These are phyloP conservation scores for Micropterix aruncella DNA, from an alignment of 2,888 invertebrate genomes.

Conservation along the genomic window DNA sequence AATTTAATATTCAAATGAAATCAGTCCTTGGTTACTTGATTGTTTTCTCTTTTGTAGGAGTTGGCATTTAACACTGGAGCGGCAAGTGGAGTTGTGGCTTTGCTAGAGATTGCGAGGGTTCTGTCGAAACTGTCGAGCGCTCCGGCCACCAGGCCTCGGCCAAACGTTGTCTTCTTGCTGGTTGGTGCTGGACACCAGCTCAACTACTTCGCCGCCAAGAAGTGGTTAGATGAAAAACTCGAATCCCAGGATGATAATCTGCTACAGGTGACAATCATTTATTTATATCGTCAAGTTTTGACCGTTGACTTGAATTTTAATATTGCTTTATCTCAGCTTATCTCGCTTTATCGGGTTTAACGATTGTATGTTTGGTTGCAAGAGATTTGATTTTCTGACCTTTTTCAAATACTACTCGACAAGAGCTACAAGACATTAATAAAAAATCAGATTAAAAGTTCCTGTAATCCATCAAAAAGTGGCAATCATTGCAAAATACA, in stretches of 20 bases:
- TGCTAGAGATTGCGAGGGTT: slow-evolving; percentile 76
- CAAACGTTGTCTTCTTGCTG: slow-evolving; percentile 75
- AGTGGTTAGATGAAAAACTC: slow-evolving; percentile 88
- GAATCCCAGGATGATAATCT: slow-evolving; percentile 61
- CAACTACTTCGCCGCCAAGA: slow-evolving; percentile 91
- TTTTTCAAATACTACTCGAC: no score
- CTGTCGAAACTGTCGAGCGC: slow-evolving; percentile 78
- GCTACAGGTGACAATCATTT: slow-evolving; percentile 46
- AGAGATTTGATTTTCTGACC: no score
- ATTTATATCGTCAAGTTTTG: neutral
- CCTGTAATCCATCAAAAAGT: no score
- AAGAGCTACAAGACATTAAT: no score
- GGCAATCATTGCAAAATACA: no score
- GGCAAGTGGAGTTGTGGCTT: slow-evolving; percentile 76
- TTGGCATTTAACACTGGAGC: slow-evolving; percentile 82
- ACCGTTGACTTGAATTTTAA: no score
- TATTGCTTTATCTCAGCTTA: no score
- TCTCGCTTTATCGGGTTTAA: no score
- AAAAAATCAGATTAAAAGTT: no score
- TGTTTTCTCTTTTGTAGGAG: slow-evolving; percentile 57
- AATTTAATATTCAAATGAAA: no score
- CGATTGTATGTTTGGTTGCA: no score
- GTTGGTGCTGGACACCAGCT: slow-evolving; percentile 80
- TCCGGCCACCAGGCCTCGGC: slow-evolving; percentile 54
- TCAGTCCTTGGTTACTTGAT: no score